Percentiles rank a stretch among this genome's conserved stretches.
Conservation (phyloP, 2,888 invertebrate species). For the Agrilus mali region DNA sequence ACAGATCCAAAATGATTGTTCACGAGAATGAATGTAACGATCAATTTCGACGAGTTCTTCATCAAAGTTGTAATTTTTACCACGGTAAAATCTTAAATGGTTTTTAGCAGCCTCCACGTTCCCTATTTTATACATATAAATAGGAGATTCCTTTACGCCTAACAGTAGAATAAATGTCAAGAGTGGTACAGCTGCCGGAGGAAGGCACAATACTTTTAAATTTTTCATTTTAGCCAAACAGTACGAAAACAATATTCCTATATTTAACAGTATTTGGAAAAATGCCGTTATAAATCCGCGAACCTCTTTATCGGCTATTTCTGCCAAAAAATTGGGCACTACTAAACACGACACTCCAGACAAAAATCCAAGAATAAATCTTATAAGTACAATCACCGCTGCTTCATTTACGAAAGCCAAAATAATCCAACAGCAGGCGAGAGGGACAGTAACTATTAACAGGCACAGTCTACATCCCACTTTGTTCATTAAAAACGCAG, state of each 20-base stretch:
- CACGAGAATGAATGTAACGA: slow-evolving; percentile 17
- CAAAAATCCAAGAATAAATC: slow-evolving; percentile 34
- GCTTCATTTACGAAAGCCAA: slow-evolving; percentile 11
- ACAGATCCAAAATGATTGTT: slow-evolving; percentile 10
- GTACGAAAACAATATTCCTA: slow-evolving; percentile 68
- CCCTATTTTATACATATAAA: slow-evolving; percentile 46
- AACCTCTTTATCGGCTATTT: slow-evolving; percentile 66
- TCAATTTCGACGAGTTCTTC: slow-evolving; percentile 53
- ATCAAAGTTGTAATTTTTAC: slow-evolving; percentile 50
- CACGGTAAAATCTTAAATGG: slow-evolving; percentile 56
- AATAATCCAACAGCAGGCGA: slow-evolving; percentile 20
- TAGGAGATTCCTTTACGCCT: slow-evolving; percentile 61
- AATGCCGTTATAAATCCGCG: slow-evolving; percentile 69
- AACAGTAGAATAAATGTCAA: slow-evolving; percentile 47
- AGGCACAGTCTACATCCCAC: slow-evolving; percentile 20
- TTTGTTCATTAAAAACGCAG: slow-evolving; percentile 10
- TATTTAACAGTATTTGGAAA: slow-evolving; percentile 62
- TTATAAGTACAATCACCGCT: slow-evolving; percentile 13
- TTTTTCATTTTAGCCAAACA: slow-evolving; percentile 50
- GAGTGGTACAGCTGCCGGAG: slow-evolving; percentile 49
- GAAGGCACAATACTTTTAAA: slow-evolving; percentile 52
- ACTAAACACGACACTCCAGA: slow-evolving; percentile 61
- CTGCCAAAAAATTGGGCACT: slow-evolving; percentile 72
- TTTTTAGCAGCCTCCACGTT: slow-evolving; percentile 42
- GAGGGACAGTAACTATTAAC: slow-evolving; percentile 16